These are phyloP conservation scores for Calypte anna DNA, from an alignment of 2,113 vertebrate genomes.

Conservation along the genomic window DNA sequence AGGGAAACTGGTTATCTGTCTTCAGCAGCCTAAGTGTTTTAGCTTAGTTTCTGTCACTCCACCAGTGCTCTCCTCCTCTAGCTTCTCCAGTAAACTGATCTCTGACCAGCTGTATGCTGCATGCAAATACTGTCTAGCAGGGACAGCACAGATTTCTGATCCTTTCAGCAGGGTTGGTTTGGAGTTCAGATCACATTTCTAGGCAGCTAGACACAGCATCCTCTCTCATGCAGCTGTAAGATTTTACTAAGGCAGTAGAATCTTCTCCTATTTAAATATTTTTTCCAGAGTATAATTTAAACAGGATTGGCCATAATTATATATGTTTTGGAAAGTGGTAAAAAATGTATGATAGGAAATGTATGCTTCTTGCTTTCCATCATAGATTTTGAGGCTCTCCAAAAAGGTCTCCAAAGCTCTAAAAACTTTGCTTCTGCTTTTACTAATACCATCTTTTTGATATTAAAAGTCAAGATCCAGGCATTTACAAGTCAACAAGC, in stretches of 20 bases:
- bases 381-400: neutral
- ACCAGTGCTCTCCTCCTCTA: neutral
- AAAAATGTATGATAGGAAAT: neutral
- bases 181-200: neutral
- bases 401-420: neutral
- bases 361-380: constrained; percentile 7
- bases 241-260: neutral
- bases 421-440: neutral
- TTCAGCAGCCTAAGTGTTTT: neutral
- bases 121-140: neutral
- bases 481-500: neutral
- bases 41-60: neutral
- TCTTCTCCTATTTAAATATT: constrained; percentile 22
- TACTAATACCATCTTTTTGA: neutral
- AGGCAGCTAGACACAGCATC: neutral
- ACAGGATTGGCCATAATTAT: constrained; percentile 36
- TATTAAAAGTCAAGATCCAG: neutral
- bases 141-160: neutral
- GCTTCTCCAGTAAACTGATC: neutral
- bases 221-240: neutral
- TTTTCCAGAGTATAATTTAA: constrained; percentile 48
- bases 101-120: neutral
- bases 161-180: neutral
- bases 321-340: constrained; percentile 3
- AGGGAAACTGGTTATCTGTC: neutral